phyloP scores from a whole-genome alignment of 2,888 invertebrate genomes.

The Clusia tigrina region DNA sequence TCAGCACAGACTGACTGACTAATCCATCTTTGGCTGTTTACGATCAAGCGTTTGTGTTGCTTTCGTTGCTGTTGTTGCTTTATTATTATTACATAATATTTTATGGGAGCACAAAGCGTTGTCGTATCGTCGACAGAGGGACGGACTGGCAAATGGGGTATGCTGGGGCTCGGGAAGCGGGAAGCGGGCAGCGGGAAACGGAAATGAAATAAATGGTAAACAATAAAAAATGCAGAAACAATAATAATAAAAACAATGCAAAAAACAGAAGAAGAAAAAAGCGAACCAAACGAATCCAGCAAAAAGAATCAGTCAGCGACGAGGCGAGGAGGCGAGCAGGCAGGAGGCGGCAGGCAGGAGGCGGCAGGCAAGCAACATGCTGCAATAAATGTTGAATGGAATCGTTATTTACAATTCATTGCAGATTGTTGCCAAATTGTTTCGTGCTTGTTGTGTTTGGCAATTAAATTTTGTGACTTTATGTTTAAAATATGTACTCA shows the following conservation, averaged over 20 bases:
- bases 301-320: no score
- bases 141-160: not conserved
- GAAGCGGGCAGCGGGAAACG: not conserved
- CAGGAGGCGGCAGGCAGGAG: no score
- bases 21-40: no score
- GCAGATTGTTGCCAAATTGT: slow-evolving; percentile 2
- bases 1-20: no score
- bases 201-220: slow-evolving; percentile 4
- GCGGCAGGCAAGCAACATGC: no score
- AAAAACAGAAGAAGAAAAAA: not conserved
- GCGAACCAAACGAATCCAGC: no score
- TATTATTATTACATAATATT: not conserved
- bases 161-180: not conserved
- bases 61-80: not conserved
- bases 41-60: no score
- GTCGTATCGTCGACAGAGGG: not conserved
- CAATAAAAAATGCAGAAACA: not conserved
- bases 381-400: slow-evolving; percentile 6
- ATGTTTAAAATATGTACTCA: not conserved
- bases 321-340: no score
- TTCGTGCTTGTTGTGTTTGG: slow-evolving; percentile 1
- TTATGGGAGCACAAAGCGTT: not conserved
- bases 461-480: slow-evolving; percentile 5
- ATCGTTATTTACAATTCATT: slow-evolving; percentile 6
- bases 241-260: not conserved